Evolutionary conservation across 2,113 vertebrate species (phyloP), one percentile per base, ranked within the genome.

Genomic region (Tringa solitaria): DNA sequence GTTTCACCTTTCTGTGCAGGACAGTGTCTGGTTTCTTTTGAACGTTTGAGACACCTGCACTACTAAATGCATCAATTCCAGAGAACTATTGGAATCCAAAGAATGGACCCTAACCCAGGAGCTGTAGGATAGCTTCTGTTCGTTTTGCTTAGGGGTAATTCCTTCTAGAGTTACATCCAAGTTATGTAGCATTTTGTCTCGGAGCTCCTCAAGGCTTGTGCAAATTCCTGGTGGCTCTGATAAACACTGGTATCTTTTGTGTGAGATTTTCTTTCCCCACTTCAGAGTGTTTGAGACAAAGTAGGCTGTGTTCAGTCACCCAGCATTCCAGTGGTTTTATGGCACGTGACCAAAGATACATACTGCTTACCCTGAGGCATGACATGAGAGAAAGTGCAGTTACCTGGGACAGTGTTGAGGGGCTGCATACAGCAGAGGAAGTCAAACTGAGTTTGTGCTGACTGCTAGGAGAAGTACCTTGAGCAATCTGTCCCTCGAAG

Each of bases 291-390:
- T 82, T 60, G 75, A 67, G 51, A 15, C 51, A 77, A 57, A 78
- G 18, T 27, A 43, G n/a, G 20, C 43, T 77, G 75, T 83, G 39
- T 50, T 86, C 6, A 1, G n/a, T 85, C 67, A 48, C 57, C 21
- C 30, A 45, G n/a, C 28, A 37, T 54, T 35, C 27, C 50, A 15
- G 27, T 83, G 68, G 33, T 75, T 63, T 73, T 79, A 23, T 69
- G 39, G 51, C 50, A 16, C 1, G 0, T 80, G 46, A 45, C 64
- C 37, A 32, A 27, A 61, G 32, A 9, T 21, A 24, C 0, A 0
- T 22, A 4, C 21, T 56, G 46, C 16, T 9, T 60, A 3, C 33
- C 6, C 39, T 76, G 21, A 43, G 46, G 21, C 20, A 5, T 10
- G 18, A 28, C 37, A 10, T 16, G 26, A 60, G 28, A 65, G 51